Base-by-base conservation (phyloP, 2,888 invertebrate species). In the Chloroclysta siterata region DNA sequence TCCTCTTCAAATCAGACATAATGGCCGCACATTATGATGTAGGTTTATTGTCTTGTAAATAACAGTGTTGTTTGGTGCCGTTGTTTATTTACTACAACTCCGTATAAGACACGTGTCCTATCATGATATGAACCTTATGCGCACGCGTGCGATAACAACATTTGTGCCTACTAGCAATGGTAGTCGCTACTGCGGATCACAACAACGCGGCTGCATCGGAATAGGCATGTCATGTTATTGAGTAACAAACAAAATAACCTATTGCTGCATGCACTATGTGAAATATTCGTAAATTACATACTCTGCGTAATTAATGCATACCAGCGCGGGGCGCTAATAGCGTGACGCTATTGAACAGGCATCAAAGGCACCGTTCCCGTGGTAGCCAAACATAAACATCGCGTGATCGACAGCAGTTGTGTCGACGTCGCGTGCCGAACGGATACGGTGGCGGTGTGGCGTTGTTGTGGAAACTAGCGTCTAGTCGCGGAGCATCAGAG, bases 301-400 rank as follows among this genome's bases (percentile, higher is more conserved):
- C 54, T 68, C 53, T 59, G 60, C 52, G 51, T 74, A 80, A 78
- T 79, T 78, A 77, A 74, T 71, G 76, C 77, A 77, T 70, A 77
- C 72, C 68, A 70, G 73, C 66, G 74, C 69, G 74, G 79, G 78
- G 77, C 71, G 74, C 74, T 63, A 76, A 72, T 74, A 72, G 77
- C 78, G 85, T 83, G 78, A 80, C 81, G 82, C 77, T 77, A 78
- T 75, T 78, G 79, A 74, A 80, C 76, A 70, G 70, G 60, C 70
- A 68, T 63, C 68, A 56, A 59, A 69, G 57, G 58, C 72, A 70
- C 78, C 80, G 92, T 91, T 90, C 85, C 91, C 90, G 85, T 91
- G 89, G 91, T 77, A 90, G 89, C 92, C 78, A 75, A 80, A 83
- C 79, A 86, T 89, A 88, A 89, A 91, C 90, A 89, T 82, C 76